phyloP scores from a whole-genome alignment of 2,113 vertebrate genomes.

The Orthonyx spaldingii region DNA sequence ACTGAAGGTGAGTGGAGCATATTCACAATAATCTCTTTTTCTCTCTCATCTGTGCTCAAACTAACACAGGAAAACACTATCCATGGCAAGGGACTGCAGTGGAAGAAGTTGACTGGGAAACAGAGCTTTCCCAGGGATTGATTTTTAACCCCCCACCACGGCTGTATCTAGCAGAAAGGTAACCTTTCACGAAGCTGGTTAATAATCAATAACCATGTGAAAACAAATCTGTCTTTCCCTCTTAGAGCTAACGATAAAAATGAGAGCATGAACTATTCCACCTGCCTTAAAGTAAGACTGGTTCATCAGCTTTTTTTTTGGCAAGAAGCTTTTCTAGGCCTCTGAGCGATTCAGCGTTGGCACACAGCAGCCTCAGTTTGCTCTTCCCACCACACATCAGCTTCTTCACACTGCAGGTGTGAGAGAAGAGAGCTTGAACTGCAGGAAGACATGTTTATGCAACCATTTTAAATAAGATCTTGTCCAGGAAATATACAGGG shows the following conservation, averaged over 20 bases:
- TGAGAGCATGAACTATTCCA: slow-evolving; percentile 24
- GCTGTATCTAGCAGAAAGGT: slow-evolving; percentile 59
- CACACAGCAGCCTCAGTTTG: background rate
- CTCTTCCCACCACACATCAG: background rate
- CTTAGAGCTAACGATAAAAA: slow-evolving; percentile 51
- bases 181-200: slow-evolving; percentile 72
- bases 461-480: background rate
- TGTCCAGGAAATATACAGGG: background rate
- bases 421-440: background rate
- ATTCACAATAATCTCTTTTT: background rate
- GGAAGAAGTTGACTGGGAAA: slow-evolving; percentile 45
- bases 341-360: background rate
- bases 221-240: slow-evolving; percentile 64
- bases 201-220: slow-evolving; percentile 79
- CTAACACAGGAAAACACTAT: background rate
- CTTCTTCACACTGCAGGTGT: background rate
- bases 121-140: slow-evolving; percentile 60
- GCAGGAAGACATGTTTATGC: background rate
- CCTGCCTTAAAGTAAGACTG: slow-evolving; percentile 13
- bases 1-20: background rate
- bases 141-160: slow-evolving; percentile 56
- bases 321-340: background rate
- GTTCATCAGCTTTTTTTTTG: background rate
- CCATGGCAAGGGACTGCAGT: background rate
- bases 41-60: background rate